Evolutionary conservation across 2,113 vertebrate genomes (phyloP).

Genomic region (Gnathonemus echidnorhynchus): DNA sequence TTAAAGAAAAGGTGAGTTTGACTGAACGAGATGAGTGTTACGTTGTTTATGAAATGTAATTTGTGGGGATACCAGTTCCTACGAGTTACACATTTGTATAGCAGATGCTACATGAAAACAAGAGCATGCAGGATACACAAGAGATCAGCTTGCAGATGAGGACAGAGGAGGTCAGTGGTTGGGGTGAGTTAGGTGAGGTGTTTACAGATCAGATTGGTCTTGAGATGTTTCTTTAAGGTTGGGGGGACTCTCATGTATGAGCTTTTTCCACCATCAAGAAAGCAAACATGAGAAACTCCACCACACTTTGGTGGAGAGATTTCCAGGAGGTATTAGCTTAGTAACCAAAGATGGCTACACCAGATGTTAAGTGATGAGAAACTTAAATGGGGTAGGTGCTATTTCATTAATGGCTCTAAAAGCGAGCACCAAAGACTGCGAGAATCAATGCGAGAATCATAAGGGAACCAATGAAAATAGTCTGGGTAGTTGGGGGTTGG

Average conservation of each 20-base stretch:
- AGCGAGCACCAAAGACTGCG: neutral
- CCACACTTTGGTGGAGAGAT: too few species aligned
- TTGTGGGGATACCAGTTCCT: neutral
- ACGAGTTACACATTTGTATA: neutral
- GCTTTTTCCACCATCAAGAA: too few species aligned
- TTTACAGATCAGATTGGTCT: neutral
- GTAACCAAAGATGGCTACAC: too few species aligned
- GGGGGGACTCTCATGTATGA: too few species aligned
- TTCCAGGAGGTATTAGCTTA: too few species aligned
- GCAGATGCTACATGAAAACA: neutral
- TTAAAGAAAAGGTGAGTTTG: conserved; percentile 75
- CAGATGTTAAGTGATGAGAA: too few species aligned
- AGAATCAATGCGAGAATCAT: too few species aligned
- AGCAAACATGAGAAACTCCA: too few species aligned
- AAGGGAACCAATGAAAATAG: too few species aligned
- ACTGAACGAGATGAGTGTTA: neutral
- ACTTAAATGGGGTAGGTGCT: neutral
- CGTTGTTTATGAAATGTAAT: neutral
- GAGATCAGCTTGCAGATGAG: neutral
- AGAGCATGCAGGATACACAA: neutral
- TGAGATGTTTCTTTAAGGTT: neutral
- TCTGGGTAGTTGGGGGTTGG: too few species aligned
- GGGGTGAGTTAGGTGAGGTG: neutral
- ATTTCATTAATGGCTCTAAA: neutral
- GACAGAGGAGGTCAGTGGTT: neutral